These are phyloP conservation scores for Chroicocephalus ridibundus DNA, from an alignment of 2,113 vertebrate species.

Conservation along the genomic window DNA sequence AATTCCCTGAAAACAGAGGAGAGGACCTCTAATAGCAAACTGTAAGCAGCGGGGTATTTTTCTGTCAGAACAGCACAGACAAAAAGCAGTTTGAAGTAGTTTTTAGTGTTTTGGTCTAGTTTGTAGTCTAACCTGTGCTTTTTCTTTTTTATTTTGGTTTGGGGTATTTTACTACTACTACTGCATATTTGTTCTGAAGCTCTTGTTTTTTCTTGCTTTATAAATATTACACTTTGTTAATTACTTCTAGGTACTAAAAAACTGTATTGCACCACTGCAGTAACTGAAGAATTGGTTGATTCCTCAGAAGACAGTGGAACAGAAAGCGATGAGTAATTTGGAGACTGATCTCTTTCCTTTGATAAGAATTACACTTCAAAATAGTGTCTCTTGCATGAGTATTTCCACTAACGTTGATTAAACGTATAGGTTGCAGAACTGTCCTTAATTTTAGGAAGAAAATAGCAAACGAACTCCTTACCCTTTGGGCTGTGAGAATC, in stretches of 20 bases:
- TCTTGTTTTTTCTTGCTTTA: not conserved
- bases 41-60: not conserved
- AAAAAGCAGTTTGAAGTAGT: not conserved
- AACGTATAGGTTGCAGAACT: not conserved
- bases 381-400: not conserved
- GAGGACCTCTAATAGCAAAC: not conserved
- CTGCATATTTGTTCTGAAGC: not conserved
- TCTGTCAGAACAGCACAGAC: not conserved
- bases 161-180: too few relatives aligned
- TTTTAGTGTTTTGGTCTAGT: not conserved
- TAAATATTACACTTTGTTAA: not conserved
- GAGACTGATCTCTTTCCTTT: not conserved
- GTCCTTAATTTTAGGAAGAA: not conserved
- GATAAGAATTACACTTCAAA: not conserved
- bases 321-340: slow-evolving; percentile 61
- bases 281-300: not conserved
- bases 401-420: not conserved
- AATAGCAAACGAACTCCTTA: not conserved
- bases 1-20: not conserved
- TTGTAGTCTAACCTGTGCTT: not conserved
- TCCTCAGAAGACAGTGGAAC: slow-evolving; percentile 3
- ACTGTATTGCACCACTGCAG: not conserved
- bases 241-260: not conserved
- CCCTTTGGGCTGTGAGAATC: not conserved
- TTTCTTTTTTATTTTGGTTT: not conserved